A percentile compares a stretch with the other conserved stretches of the same genome.
These are phyloP conservation scores for Epistrophe eligans DNA, from an alignment of 2,888 invertebrate genomes.

Conservation along the genomic window DNA sequence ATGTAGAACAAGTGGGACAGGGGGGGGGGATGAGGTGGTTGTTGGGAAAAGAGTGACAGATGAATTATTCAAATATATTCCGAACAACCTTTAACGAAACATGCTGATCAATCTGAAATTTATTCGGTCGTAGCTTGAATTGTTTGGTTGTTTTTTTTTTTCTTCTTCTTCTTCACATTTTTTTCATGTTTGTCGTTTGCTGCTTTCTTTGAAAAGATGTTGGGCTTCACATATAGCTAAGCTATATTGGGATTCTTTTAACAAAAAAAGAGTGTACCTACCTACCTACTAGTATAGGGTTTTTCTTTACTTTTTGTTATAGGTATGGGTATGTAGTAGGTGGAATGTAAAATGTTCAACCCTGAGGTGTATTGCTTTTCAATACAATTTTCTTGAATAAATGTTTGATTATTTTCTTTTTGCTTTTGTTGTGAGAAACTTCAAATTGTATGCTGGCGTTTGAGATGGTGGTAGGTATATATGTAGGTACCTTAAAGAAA, in stretches of 20 bases:
- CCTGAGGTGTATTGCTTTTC: slow-evolving; percentile 63
- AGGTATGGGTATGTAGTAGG: background rate
- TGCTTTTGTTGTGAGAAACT: slow-evolving; percentile 9
- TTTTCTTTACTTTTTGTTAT: slow-evolving; percentile 3
- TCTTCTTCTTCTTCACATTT: background rate
- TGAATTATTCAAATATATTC: slow-evolving; percentile 75
- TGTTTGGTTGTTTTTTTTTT: slow-evolving; percentile 10
- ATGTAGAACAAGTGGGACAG: background rate
- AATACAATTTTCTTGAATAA: slow-evolving; percentile 44
- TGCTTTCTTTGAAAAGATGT: slow-evolving; percentile 12
- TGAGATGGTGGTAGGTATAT: background rate
- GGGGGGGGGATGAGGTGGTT: background rate
- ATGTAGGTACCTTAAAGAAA: too few species aligned
- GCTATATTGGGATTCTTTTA: background rate
- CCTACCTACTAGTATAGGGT: background rate
- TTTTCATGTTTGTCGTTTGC: slow-evolving; percentile 6
- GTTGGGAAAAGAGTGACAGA: slow-evolving; percentile 55
- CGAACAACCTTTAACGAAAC: slow-evolving; percentile 62
- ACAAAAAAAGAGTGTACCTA: background rate
- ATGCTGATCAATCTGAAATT: slow-evolving; percentile 74
- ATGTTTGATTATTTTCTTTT: slow-evolving; percentile 20
- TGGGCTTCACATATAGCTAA: background rate
- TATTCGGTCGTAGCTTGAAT: slow-evolving; percentile 47
- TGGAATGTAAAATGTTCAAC: slow-evolving; percentile 42
- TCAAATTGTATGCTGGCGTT: slow-evolving; percentile 16